phyloP scores from a whole-genome alignment of 2,113 vertebrate genomes.

The Calonectris borealis region DNA sequence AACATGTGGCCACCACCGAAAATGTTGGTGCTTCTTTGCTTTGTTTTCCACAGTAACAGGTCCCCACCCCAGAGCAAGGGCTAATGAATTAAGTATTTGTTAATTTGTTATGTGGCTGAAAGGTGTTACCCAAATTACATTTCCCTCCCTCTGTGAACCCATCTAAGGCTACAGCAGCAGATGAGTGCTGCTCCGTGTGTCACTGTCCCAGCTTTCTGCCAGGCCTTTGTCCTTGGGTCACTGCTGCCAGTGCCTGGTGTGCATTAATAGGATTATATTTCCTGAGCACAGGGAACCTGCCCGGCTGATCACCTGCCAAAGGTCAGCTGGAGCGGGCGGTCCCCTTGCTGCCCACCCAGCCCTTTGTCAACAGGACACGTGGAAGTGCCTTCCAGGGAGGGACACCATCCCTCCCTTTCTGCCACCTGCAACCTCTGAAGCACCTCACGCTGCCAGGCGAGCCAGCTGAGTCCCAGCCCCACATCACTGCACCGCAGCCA shows the following conservation, averaged over 20 bases:
- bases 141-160: not conserved
- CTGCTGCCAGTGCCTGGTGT: not conserved
- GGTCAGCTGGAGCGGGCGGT: not conserved
- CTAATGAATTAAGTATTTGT: not conserved
- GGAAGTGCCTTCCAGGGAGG: not conserved
- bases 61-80: not conserved
- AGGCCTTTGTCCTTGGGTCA: not conserved
- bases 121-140: not conserved
- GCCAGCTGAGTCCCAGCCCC: not conserved
- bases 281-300: not conserved
- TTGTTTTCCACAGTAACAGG: not conserved
- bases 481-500: not conserved
- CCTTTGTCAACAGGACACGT: not conserved
- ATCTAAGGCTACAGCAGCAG: not conserved
- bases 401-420: not conserved
- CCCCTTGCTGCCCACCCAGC: not conserved
- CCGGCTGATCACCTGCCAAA: not conserved
- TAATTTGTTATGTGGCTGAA: not conserved
- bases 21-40: not conserved
- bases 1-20: not conserved
- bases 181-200: not conserved
- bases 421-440: not conserved
- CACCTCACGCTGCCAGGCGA: accelerated
- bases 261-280: not conserved
- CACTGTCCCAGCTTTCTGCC: not conserved